Percentiles rank a stretch among this genome's conserved stretches.
Conservation (phyloP, 2,888 invertebrate species). For the Dichetophora obliterata region DNA sequence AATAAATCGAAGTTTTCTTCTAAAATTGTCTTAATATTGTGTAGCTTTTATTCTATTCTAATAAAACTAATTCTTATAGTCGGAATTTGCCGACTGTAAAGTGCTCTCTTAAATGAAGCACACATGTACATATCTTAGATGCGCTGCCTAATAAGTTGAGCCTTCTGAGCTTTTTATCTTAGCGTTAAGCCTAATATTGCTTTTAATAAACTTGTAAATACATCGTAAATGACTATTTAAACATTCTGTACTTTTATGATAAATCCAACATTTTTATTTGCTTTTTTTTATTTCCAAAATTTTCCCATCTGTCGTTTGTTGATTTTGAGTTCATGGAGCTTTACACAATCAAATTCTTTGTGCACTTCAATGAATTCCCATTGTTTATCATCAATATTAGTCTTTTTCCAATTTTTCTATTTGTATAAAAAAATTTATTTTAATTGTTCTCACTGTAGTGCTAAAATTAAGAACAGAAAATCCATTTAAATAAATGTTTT, state of each 20-base stretch:
- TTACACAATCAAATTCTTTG: background rate
- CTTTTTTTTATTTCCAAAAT: background rate
- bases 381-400: background rate
- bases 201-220: background rate
- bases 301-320: background rate
- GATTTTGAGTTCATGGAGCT: background rate
- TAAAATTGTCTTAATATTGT: no score
- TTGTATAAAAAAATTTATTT: background rate
- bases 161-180: no score
- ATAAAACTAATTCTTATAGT: no score
- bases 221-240: background rate
- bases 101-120: no score
- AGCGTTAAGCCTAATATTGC: no score
- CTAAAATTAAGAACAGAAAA: background rate
- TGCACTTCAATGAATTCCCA: background rate
- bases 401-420: background rate
- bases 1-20: no score
- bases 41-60: no score
- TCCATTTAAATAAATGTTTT: constrained; percentile 11
- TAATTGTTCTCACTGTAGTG: constrained; percentile 3
- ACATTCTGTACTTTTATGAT: background rate
- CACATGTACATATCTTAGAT: no score
- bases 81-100: no score
- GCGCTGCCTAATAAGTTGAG: no score
- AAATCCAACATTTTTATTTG: background rate